Evolutionary conservation across 2,797 vertebrate species (phyloP).

Genomic region (Anas capensis): DNA sequence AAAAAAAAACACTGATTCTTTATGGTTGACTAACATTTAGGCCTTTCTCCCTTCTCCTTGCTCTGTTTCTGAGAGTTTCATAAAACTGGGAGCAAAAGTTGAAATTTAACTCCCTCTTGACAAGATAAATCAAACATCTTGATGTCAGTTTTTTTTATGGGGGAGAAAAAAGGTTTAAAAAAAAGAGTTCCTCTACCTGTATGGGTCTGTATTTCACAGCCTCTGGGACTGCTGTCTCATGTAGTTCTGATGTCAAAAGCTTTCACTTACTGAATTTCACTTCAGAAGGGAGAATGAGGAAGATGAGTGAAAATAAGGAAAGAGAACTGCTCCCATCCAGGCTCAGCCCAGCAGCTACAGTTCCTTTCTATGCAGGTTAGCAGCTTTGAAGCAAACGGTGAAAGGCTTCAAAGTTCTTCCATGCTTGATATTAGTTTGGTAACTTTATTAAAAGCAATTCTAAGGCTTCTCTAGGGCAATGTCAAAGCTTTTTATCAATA

Average conservation of each 20-base stretch:
- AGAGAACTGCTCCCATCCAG: background rate
- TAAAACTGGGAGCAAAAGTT: constrained; percentile 14
- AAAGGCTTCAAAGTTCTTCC: background rate
- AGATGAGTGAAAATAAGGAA: background rate
- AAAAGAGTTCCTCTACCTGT: background rate
- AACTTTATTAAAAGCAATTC: background rate
- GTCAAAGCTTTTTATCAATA: background rate
- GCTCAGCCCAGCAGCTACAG: background rate
- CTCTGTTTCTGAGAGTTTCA: background rate
- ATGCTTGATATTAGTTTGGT: background rate
- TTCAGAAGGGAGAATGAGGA: background rate
- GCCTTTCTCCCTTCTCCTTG: background rate
- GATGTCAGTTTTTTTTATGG: background rate
- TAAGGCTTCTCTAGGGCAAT: background rate
- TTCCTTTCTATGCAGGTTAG: background rate
- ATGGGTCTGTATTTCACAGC: background rate
- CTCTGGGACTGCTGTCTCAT: background rate
- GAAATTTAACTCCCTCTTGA: background rate
- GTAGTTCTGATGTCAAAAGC: background rate
- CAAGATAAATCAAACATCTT: background rate
- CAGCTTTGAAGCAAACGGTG: background rate
- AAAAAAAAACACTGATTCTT: background rate
- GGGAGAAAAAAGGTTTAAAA: too few relatives aligned
- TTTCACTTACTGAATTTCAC: background rate
- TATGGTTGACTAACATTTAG: background rate